Conservation (phyloP, 2,888 invertebrate species). For the Chironomus riparius region DNA sequence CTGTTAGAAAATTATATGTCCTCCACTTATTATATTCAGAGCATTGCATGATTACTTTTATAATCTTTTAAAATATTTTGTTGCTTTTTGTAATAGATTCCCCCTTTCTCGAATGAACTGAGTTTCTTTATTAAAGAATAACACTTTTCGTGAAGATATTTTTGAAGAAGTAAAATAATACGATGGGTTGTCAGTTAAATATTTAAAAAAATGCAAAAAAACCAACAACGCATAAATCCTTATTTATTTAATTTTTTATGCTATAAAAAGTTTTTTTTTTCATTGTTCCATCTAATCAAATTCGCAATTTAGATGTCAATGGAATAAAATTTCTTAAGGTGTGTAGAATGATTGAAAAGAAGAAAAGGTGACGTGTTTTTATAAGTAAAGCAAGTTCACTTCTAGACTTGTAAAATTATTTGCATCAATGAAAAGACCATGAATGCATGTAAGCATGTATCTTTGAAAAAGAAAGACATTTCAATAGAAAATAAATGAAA, state of each 20-base stretch:
- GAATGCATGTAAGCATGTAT: not conserved
- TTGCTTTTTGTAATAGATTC: no score
- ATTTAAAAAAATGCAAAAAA: not conserved
- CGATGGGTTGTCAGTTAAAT: not conserved
- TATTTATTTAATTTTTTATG: not conserved
- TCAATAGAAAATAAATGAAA: not conserved
- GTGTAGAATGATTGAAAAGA: not conserved
- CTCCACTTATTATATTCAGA: no score
- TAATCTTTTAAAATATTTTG: no score
- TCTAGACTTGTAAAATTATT: no score
- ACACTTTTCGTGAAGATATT: not conserved
- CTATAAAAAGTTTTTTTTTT: not conserved
- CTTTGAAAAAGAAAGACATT: not conserved
- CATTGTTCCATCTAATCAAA: not conserved
- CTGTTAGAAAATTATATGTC: no score
- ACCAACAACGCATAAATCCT: constrained; percentile 1
- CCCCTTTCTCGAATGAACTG: no score
- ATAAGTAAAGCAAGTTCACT: no score
- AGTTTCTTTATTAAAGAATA: not conserved
- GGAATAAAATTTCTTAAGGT: not conserved
- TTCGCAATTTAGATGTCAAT: constrained; percentile 15
- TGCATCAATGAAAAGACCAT: no score
- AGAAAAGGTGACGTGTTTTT: not conserved
- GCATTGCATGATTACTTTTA: no score
- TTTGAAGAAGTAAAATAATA: not conserved